Evolutionary conservation across 2,888 invertebrate genomes (phyloP).

Genomic region (Ischnura elegans): DNA sequence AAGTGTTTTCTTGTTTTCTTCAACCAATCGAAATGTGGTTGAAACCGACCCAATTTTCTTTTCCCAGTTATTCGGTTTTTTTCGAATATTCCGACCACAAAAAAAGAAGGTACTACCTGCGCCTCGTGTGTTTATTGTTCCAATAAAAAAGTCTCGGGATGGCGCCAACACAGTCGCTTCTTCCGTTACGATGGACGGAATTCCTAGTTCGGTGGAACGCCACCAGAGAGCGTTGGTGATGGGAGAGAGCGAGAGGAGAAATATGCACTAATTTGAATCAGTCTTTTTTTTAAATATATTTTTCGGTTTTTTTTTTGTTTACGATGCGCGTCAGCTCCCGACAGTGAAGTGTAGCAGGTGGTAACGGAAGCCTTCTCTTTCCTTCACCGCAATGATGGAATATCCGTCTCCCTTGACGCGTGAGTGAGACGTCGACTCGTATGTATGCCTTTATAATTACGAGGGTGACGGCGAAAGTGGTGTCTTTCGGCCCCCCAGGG

Average conservation of each 20-base stretch:
- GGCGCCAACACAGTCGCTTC: background rate
- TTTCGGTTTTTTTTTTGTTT: background rate
- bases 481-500: background rate
- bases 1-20: background rate
- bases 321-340: background rate
- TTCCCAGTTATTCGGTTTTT: background rate
- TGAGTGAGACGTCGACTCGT: background rate
- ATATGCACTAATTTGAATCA: conserved; percentile 15
- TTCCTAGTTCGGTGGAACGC: background rate
- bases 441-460: background rate
- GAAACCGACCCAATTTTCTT: background rate
- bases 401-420: background rate
- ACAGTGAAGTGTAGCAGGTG: background rate
- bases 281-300: background rate
- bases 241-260: no score
- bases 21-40: background rate
- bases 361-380: background rate
- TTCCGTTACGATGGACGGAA: background rate
- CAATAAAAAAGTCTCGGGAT: background rate
- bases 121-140: background rate
- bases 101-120: background rate
- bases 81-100: background rate
- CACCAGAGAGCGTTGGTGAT: background rate
- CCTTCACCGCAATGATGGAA: background rate
- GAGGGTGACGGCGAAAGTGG: background rate